These are phyloP conservation scores for Gymnorhina tibicen DNA, from an alignment of 2,113 vertebrate genomes.

Conservation along the genomic window DNA sequence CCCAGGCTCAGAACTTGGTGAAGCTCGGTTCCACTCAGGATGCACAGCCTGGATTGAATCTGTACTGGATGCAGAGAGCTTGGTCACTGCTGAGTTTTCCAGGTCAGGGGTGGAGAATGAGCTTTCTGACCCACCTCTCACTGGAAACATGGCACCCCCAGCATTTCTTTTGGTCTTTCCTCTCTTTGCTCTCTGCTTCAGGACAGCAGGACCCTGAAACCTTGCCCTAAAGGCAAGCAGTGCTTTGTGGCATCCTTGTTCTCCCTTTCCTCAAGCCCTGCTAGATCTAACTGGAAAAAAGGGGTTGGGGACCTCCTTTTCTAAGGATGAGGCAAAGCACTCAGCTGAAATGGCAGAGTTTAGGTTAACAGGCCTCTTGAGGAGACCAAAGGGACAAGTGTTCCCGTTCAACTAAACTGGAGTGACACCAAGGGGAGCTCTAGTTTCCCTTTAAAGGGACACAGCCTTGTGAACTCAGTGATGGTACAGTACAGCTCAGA, in stretches of 20 bases:
- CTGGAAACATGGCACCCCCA: neutral
- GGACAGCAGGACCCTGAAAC: neutral
- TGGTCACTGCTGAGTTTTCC: neutral
- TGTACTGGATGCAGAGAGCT: rapidly evolving
- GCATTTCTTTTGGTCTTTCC: neutral
- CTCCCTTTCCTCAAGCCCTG: neutral
- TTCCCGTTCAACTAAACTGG: neutral
- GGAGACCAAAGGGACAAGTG: neutral
- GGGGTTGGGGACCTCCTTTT: neutral
- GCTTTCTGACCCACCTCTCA: neutral
- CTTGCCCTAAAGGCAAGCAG: neutral
- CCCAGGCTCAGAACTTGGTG: neutral
- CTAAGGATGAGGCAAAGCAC: neutral
- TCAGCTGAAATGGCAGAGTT: neutral
- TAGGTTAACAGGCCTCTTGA: neutral
- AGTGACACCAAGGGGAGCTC: neutral
- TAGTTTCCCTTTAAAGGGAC: neutral
- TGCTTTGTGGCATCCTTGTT: neutral
- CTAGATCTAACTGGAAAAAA: neutral
- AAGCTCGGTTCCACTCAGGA: neutral
- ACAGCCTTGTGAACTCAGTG: neutral
- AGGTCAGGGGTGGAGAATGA: neutral
- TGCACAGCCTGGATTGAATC: neutral
- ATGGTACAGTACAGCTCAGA: neutral
- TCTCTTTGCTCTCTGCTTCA: neutral